phyloP scores from a whole-genome alignment of 2,113 vertebrate species.

The Ifrita kowaldi region DNA sequence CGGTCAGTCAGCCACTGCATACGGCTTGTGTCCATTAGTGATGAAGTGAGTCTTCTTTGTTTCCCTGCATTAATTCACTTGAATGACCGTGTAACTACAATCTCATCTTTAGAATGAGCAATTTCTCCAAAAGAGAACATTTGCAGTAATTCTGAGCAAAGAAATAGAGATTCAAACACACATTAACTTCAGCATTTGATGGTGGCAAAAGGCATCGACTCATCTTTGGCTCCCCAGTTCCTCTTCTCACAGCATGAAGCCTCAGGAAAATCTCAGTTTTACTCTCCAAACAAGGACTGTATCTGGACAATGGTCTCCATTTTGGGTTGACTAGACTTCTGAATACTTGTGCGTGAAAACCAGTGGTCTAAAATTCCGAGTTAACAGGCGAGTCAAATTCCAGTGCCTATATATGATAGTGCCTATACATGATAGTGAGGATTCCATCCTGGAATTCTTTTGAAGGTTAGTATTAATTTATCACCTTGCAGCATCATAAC shows the following conservation, averaged over 20 bases:
- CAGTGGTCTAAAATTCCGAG: neutral
- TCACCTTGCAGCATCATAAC: neutral
- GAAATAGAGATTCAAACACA: neutral
- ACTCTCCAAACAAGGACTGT: neutral
- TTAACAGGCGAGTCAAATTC: neutral
- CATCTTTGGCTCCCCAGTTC: neutral
- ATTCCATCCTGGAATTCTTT: neutral
- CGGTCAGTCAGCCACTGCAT: neutral
- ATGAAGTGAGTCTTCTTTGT: neutral
- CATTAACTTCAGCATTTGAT: neutral
- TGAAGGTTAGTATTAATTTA: neutral
- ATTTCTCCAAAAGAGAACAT: neutral
- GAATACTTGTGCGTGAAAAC: neutral
- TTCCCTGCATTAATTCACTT: slow-evolving; percentile 16
- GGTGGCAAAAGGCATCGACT: neutral
- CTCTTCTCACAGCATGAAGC: neutral
- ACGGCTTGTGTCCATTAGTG: neutral
- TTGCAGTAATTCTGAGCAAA: slow-evolving; percentile 19
- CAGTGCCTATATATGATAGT: neutral
- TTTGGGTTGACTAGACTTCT: neutral
- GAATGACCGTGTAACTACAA: neutral
- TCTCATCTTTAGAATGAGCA: neutral
- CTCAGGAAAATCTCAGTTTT: neutral
- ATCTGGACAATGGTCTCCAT: neutral
- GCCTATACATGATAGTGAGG: neutral